Percentiles rank a stretch among this genome's conserved stretches.
phyloP scores from a whole-genome alignment of 2,888 invertebrate species.

The Thysanoteuthis rhombus region DNA sequence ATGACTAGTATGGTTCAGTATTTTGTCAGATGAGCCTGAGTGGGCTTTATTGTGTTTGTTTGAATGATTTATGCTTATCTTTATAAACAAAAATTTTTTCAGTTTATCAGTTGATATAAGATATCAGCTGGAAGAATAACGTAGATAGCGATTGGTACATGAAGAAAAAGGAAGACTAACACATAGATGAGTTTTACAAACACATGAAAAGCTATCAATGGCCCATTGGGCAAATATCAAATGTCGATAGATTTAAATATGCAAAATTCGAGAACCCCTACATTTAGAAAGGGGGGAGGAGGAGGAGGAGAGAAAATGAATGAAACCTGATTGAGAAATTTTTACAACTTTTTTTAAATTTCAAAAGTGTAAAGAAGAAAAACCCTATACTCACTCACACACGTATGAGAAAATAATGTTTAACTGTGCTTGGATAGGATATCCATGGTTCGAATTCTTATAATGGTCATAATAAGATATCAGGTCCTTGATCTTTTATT shows the following conservation, averaged over 20 bases:
- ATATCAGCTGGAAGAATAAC: not conserved
- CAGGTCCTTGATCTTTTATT: not conserved
- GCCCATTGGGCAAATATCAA: not conserved
- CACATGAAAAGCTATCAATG: not conserved
- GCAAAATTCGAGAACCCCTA: not conserved
- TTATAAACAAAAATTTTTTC: not conserved
- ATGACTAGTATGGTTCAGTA: not conserved
- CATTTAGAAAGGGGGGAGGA: not conserved
- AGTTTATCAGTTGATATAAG: not conserved
- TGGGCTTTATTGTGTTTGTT: not conserved
- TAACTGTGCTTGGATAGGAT: not conserved
- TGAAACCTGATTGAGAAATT: not conserved
- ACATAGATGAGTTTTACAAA: not conserved
- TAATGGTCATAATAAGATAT: not conserved
- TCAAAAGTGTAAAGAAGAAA: not conserved
- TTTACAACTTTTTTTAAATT: not conserved
- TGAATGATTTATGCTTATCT: not conserved
- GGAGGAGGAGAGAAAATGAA: not conserved
- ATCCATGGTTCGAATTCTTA: conserved; percentile 12
- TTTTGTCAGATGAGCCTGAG: not conserved
- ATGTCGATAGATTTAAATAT: not conserved
- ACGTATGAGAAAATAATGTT: not conserved
- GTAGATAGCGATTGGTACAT: not conserved
- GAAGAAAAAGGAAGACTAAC: not conserved
- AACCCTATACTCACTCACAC: not conserved